Evolutionary conservation across 2,888 invertebrate genomes (phyloP), one percentile per base, ranked within the genome.

Genomic region (Pseudolycoriella hygida): DNA sequence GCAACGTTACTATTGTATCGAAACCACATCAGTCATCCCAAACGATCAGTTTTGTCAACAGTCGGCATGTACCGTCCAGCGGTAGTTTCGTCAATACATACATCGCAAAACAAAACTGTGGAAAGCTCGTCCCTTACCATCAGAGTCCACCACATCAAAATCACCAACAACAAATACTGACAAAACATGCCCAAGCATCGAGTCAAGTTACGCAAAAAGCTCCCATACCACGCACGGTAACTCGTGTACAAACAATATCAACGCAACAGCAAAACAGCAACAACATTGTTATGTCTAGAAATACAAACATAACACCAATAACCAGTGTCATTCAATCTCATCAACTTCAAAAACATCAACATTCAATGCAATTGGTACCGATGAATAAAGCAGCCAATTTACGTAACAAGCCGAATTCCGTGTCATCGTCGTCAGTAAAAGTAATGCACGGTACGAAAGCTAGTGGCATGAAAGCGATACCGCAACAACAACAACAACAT

Each of bases 1-100:
- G 64, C 48, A 65, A 65, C 55, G 53, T 65, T 47, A 62, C 64
- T 19, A 60, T 64, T 44, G 52, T 64, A 37, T 60, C 64, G 12
- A 61, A 51, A 15, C 37, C 52, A 19, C 40, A 45, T 8, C 43
- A 48, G 20, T 51, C 46, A 40, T 53, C 54, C 43, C 57, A 57
- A 43, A 57, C 60, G 2, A 58, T 59, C 14, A 59, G 57, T 48
- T 34, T 45, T 53, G 55, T 59, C n/a, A 58, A 56, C 46, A 54
- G 57, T 2, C 59, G 59, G 47, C 55, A 53, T 49, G 46, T 59
- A 17, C 53, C 39, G 15, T 34, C 40, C 3, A n/a, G 37, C 12
- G 45, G 42, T 42, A 46, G 34, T 17, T 42, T 42, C 40, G 46
- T 42, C 14, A 46, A 46, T 46, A 42, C 63, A 12, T 62, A 61